Percentiles rank a stretch among this genome's conserved stretches.
Evolutionary conservation across 2,797 vertebrate species (phyloP).

Genomic region (Ctenosaura bakeri): DNA sequence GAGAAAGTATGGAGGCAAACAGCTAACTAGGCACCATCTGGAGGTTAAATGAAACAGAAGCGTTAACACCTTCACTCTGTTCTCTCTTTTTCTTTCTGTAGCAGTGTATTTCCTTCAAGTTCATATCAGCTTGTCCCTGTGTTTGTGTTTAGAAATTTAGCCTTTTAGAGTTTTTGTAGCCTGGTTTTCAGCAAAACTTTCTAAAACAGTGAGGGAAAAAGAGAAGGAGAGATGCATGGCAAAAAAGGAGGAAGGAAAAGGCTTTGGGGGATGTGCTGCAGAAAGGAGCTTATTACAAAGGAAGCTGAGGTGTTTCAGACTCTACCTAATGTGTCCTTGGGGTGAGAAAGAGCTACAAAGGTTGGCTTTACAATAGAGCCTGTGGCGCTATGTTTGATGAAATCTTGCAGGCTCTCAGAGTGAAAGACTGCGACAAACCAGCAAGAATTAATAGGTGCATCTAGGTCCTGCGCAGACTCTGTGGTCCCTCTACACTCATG

Average conservation of each 20-base stretch:
- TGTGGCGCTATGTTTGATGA: not conserved
- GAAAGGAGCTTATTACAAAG: not conserved
- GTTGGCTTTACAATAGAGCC: constrained; percentile 9
- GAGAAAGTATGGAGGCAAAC: not conserved
- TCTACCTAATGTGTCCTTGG: constrained; percentile 1
- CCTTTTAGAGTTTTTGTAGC: not conserved
- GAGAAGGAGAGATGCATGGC: not conserved
- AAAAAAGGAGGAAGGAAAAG: not conserved
- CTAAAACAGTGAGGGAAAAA: not conserved
- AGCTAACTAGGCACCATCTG: not conserved
- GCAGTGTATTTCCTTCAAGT: not conserved
- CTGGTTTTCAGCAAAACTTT: not conserved
- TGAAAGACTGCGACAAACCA: constrained; percentile 31
- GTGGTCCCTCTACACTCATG: constrained; percentile 53
- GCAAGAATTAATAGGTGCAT: constrained; percentile 72
- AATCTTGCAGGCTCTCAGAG: constrained; percentile 33
- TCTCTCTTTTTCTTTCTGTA: too few species aligned
- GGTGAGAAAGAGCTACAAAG: not conserved
- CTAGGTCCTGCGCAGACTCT: constrained; percentile 51
- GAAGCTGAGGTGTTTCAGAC: not conserved
- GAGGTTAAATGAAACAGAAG: not conserved
- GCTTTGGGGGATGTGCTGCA: not conserved
- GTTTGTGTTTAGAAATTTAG: not conserved
- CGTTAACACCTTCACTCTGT: not conserved
- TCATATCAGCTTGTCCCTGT: not conserved